These are phyloP conservation scores for Dolichallabes microphthalmus DNA, from an alignment of 2,113 vertebrate genomes.

Conservation along the genomic window DNA sequence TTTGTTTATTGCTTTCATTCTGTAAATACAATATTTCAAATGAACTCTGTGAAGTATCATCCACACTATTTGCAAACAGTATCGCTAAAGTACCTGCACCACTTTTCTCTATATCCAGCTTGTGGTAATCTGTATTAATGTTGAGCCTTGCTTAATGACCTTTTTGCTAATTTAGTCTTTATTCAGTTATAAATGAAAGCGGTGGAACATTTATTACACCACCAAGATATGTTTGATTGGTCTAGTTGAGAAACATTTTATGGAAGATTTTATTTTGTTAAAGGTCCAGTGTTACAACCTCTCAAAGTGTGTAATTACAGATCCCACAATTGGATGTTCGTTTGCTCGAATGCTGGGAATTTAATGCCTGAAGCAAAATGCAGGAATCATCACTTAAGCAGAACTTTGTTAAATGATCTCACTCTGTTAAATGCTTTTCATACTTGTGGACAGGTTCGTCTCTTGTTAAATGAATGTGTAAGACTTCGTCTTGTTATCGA, in stretches of 20 bases:
- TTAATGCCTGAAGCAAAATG: not conserved
- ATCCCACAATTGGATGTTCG: not conserved
- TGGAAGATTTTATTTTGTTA: not conserved
- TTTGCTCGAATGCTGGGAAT: not conserved
- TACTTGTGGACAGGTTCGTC: conserved; percentile 8
- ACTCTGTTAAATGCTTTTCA: conserved; percentile 1
- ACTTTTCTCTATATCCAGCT: conserved; percentile 21
- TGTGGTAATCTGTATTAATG: conserved; percentile 36
- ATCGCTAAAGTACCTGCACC: conserved; percentile 20
- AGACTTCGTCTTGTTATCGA: conserved; percentile 11
- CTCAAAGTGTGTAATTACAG: not conserved
- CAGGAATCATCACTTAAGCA: not conserved
- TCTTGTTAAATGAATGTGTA: conserved; percentile 25
- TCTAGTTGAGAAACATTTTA: not conserved
- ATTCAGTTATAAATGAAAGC: conserved; percentile 7
- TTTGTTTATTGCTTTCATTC: conserved; percentile 53
- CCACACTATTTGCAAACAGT: conserved; percentile 37
- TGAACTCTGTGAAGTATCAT: conserved; percentile 47
- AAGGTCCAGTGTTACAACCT: not conserved
- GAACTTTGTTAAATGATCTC: not conserved
- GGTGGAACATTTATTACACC: not conserved
- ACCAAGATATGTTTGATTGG: not conserved
- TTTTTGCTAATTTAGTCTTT: conserved; percentile 25
- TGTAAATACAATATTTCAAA: conserved; percentile 58
- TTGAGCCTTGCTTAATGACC: conserved; percentile 20